phyloP scores from a whole-genome alignment of 1,140 invertebrate species.

The Ctenoplectra terminalis region DNA sequence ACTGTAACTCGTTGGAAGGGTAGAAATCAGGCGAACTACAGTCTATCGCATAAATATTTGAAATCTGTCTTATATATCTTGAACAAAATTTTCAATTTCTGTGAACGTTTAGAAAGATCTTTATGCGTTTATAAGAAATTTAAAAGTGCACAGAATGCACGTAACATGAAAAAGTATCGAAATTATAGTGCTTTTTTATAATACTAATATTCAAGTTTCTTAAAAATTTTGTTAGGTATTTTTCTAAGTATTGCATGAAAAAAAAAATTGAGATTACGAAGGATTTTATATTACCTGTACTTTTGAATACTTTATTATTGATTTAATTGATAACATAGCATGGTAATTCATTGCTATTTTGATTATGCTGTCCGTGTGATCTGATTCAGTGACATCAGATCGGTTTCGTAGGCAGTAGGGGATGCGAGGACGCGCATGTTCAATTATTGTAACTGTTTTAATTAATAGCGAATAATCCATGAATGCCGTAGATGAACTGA shows the following conservation, averaged over 20 bases:
- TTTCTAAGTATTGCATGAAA: too few relatives aligned
- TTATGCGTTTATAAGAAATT: too few relatives aligned
- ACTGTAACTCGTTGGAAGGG: neutral
- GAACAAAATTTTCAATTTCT: too few relatives aligned
- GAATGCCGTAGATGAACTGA: constrained; percentile 20
- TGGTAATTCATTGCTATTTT: neutral
- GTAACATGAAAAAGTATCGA: too few relatives aligned
- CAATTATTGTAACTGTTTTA: constrained; percentile 35
- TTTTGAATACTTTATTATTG: neutral
- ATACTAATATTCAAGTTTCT: too few relatives aligned
- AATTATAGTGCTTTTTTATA: too few relatives aligned
- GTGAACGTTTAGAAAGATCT: too few relatives aligned
- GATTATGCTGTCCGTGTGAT: neutral
- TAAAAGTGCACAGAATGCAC: too few relatives aligned
- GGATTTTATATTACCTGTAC: neutral
- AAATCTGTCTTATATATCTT: neutral
- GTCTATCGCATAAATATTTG: too few relatives aligned
- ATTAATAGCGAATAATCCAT: constrained; percentile 41
- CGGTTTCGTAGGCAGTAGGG: neutral
- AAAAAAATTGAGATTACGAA: too few relatives aligned
- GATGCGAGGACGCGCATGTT: neutral
- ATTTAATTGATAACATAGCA: too few relatives aligned
- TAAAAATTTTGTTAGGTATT: too few relatives aligned
- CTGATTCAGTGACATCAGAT: neutral
- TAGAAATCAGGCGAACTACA: neutral